Percentiles rank a stretch among this genome's conserved stretches.
These are phyloP conservation scores for Scrobipalpa costella DNA, from an alignment of 2,888 invertebrate species.

Conservation along the genomic window DNA sequence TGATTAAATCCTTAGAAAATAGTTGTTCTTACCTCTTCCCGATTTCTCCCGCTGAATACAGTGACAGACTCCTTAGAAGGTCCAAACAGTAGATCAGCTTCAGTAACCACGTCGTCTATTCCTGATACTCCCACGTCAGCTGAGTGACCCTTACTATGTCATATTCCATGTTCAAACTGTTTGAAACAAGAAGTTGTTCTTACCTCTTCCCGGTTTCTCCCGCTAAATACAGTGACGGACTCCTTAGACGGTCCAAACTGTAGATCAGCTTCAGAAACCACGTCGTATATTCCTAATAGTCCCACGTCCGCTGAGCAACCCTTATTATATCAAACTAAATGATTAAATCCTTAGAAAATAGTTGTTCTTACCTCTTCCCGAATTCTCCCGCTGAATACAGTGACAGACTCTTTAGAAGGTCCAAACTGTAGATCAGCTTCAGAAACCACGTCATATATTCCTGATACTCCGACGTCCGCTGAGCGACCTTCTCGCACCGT, in stretches of 20 bases:
- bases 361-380: conserved; percentile 83
- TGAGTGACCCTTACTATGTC: conserved; percentile 83
- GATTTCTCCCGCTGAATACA: conserved; percentile 92
- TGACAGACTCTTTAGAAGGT: conserved; percentile 91
- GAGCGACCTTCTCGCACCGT: conserved; percentile 88
- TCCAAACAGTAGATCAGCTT: conserved; percentile 94
- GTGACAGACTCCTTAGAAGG: conserved; percentile 92
- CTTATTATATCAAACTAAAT: too few species aligned
- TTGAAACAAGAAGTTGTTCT: conserved; percentile 7
- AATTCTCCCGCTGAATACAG: conserved; percentile 93
- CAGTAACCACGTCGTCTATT: conserved; percentile 94
- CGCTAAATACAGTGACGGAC: background rate
- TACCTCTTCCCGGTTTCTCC: conserved; percentile 32
- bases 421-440: conserved; percentile 95
- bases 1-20: background rate
- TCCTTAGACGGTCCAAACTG: background rate
- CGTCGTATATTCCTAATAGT: background rate
- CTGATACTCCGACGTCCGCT: conserved; percentile 94
- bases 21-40: conserved; percentile 83
- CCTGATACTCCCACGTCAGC: conserved; percentile 95
- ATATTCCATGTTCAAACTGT: too few species aligned
- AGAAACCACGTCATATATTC: conserved; percentile 94
- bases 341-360: background rate
- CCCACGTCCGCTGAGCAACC: background rate
- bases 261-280: background rate